phyloP scores from a whole-genome alignment of 1,140 invertebrate genomes.

The Scaptomyza montana region DNA sequence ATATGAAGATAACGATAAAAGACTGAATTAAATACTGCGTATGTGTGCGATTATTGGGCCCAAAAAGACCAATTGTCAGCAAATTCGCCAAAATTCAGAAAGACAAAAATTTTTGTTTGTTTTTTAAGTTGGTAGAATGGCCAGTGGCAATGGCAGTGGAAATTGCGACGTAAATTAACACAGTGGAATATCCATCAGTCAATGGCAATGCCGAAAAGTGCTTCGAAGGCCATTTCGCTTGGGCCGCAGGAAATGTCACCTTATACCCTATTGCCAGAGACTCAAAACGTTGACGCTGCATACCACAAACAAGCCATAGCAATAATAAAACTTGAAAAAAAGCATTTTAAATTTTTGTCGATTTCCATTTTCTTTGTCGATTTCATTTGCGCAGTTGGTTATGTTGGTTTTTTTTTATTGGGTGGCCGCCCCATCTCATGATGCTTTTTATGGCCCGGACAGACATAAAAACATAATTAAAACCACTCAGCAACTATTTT shows the following conservation, averaged over 20 bases:
- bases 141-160: constrained; percentile 30
- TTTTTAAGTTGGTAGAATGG: constrained; percentile 18
- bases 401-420: neutral
- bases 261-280: constrained; percentile 53
- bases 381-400: constrained; percentile 48
- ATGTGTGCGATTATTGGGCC: constrained; percentile 16
- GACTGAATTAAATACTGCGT: constrained; percentile 20
- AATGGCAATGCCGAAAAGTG: constrained; percentile 51
- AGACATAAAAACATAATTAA: constrained; percentile 40
- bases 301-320: neutral
- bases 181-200: constrained; percentile 18
- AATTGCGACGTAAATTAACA: constrained; percentile 44
- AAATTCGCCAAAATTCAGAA: constrained; percentile 6
- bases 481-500: constrained; percentile 29
- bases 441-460: constrained; percentile 33
- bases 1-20: constrained; percentile 2
- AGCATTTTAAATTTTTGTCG: constrained; percentile 27
- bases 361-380: constrained; percentile 32
- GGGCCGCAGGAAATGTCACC: constrained; percentile 71
- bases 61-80: constrained; percentile 27
- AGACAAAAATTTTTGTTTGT: neutral
- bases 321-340: constrained; percentile 24
- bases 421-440: constrained; percentile 1
- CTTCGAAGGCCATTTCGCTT: constrained; percentile 62
- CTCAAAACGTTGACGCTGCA: constrained; percentile 61